A percentile compares a stretch with the other conserved stretches of the same genome.
Conservation (phyloP, 2,888 invertebrate species). For the Torymus auratus region DNA sequence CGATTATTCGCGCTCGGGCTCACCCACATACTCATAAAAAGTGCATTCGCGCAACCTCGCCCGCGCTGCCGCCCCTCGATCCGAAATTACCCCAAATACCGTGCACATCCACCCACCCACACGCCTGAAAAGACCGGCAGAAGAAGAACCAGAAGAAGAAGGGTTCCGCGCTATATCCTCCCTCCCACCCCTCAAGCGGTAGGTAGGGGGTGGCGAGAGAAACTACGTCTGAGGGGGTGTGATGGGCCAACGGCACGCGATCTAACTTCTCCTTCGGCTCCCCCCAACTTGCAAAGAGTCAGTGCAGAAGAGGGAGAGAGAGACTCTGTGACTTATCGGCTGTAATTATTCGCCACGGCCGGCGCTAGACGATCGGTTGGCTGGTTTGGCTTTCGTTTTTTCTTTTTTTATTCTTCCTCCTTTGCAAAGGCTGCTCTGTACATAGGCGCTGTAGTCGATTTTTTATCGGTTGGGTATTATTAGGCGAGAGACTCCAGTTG, state of each 20-base stretch:
- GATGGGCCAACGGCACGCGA: conserved; percentile 75
- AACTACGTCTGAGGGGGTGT: conserved; percentile 60
- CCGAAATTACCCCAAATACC: conserved; percentile 36
- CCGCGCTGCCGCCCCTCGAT: too few relatives aligned
- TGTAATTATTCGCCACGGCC: conserved; percentile 73
- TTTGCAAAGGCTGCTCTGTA: background rate
- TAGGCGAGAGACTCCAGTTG: conserved; percentile 6
- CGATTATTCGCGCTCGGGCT: background rate
- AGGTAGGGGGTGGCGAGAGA: too few relatives aligned
- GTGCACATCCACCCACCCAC: too few relatives aligned
- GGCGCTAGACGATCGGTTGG: conserved; percentile 60
- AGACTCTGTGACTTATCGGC: conserved; percentile 74
- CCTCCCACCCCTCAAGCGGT: background rate
- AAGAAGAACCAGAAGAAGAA: conserved; percentile 53
- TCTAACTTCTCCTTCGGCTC: conserved; percentile 67
- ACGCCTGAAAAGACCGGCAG: conserved; percentile 54
- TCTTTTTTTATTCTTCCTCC: background rate
- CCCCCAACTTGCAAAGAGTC: conserved; percentile 32
- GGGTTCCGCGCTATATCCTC: conserved; percentile 31
- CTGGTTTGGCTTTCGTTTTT: conserved; percentile 17
- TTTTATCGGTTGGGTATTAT: conserved; percentile 50
- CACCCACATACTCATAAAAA: conserved; percentile 1
- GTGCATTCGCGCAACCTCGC: conserved; percentile 22
- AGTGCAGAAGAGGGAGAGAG: conserved; percentile 33
- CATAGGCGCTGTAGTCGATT: conserved; percentile 22